phyloP scores from a whole-genome alignment of 2,888 invertebrate species.

The Phengaris alcon region DNA sequence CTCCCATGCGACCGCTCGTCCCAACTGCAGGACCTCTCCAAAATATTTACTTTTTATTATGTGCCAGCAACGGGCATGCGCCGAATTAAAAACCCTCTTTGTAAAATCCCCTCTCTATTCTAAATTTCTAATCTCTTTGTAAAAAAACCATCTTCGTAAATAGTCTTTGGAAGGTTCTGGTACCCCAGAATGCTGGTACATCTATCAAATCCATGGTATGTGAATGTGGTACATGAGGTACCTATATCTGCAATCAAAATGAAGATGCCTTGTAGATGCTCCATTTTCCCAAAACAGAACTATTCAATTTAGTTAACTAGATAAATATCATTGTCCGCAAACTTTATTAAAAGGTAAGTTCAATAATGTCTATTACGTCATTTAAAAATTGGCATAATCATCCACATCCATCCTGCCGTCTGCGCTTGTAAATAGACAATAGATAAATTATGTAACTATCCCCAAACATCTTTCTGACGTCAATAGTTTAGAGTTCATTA shows the following conservation, averaged over 20 bases:
- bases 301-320: no score
- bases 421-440: background rate
- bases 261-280: no score
- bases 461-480: background rate
- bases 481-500: background rate
- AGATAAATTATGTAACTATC: background rate
- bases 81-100: slow-evolving; percentile 19
- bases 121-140: no score
- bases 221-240: no score
- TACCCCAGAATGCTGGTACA: background rate
- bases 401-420: background rate
- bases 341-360: no score
- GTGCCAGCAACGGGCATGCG: slow-evolving; percentile 43
- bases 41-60: slow-evolving; percentile 72
- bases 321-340: no score
- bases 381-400: background rate
- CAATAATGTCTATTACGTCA: no score
- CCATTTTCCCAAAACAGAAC: no score
- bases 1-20: slow-evolving; percentile 74
- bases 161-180: background rate
- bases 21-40: slow-evolving; percentile 62
- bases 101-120: no score
- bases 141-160: no score
- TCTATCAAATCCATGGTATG: background rate
- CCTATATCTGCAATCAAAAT: no score